phyloP scores from a whole-genome alignment of 2,113 vertebrate genomes.

The Oryzias celebensis region DNA sequence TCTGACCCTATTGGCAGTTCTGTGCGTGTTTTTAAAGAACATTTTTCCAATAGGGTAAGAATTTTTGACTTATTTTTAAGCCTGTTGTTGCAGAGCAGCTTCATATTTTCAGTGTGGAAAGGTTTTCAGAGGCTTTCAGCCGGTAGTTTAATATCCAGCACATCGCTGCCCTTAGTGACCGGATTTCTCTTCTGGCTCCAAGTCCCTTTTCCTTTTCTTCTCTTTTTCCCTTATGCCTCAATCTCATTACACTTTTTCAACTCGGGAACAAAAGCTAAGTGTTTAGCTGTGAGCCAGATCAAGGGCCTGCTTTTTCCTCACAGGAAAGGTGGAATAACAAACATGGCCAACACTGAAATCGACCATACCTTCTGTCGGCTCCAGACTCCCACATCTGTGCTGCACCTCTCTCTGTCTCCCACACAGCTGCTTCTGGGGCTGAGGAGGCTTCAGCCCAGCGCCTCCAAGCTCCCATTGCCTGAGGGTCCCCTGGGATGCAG shows the following conservation, averaged over 20 bases:
- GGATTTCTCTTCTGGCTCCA: constrained; percentile 54
- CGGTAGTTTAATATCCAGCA: constrained; percentile 37
- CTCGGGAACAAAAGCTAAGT: constrained; percentile 81
- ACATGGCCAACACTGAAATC: constrained; percentile 71
- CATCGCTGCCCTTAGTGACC: constrained; percentile 52
- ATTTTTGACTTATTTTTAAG: no score
- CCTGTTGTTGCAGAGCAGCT: background rate
- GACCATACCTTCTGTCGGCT: constrained; percentile 79
- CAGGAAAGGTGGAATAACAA: constrained; percentile 81
- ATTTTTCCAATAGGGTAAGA: no score
- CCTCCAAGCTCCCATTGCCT: constrained; percentile 59
- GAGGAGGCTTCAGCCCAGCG: constrained; percentile 67
- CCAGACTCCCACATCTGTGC: constrained; percentile 79
- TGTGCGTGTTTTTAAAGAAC: no score
- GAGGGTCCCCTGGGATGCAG: constrained; percentile 61
- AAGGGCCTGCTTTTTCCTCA: constrained; percentile 79
- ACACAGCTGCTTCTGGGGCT: constrained; percentile 77
- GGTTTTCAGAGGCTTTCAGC: constrained; percentile 22
- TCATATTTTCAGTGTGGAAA: constrained; percentile 13
- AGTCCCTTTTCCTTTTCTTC: constrained; percentile 37
- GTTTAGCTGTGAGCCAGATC: constrained; percentile 78
- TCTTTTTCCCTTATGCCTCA: constrained; percentile 52
- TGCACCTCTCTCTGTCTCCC: constrained; percentile 72
- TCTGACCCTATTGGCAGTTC: no score
- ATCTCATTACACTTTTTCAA: constrained; percentile 69